Conservation (phyloP, 1,140 invertebrate species). For the Drosophila prosaltans region DNA sequence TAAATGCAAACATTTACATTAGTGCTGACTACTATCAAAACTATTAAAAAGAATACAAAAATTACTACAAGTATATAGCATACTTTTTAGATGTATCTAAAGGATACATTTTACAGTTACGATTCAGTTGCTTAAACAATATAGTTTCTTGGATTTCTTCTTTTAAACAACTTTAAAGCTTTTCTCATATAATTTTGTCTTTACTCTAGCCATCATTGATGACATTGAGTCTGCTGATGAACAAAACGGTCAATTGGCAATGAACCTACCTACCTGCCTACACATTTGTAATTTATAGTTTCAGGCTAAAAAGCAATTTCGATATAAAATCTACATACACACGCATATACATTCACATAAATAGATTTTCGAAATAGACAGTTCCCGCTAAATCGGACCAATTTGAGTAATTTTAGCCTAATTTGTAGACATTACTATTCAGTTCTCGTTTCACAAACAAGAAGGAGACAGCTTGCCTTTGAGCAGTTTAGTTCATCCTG, state of each 20-base stretch:
- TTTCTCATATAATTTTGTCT: not conserved
- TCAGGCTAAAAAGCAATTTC: conserved; percentile 13
- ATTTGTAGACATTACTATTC: conserved; percentile 55
- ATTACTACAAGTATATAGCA: too few species aligned
- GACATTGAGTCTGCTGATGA: conserved; percentile 14
- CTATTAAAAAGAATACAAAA: too few species aligned
- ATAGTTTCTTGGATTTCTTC: too few species aligned
- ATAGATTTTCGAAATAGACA: conserved; percentile 15
- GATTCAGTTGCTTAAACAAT: too few species aligned
- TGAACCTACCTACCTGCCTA: not conserved
- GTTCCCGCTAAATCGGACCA: conserved; percentile 22
- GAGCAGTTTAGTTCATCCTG: conserved; percentile 14
- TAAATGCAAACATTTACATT: too few species aligned
- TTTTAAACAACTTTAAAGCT: not conserved
- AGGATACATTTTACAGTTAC: too few species aligned
- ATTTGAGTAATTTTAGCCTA: conserved; percentile 51
- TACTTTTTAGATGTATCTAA: too few species aligned
- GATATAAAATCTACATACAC: conserved; percentile 23
- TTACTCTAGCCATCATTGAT: not conserved
- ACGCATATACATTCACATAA: not conserved
- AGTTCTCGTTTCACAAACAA: conserved; percentile 29
- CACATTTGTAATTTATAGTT: conserved; percentile 21
- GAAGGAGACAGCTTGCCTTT: conserved; percentile 10
- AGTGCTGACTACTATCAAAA: too few species aligned
- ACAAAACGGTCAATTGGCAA: not conserved